Base-by-base conservation (phyloP, 2,888 invertebrate species). In the Nezara viridula region DNA sequence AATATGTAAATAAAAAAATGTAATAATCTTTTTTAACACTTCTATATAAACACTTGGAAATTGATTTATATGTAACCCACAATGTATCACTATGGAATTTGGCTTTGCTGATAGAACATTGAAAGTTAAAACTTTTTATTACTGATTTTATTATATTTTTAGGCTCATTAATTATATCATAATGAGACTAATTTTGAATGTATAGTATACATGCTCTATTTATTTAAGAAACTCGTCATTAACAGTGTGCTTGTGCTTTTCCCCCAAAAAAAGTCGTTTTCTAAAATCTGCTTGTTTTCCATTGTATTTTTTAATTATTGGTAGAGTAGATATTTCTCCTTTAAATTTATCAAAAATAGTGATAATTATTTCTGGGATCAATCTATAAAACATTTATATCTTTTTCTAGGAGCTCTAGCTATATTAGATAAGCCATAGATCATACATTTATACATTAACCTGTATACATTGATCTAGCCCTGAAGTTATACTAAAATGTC, bases 1-100 rank as follows among this genome's bases (percentile, higher is more conserved):
- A 81, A 81, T 24, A n/a, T 81, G 81, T 81, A 81, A 81, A 81
- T 81, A 81, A 81, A 81, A 40, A 81, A 44, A 19, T 81, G 81
- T 44, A 81, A 81, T 44, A 81, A 81, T 40, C 81, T 44, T 81
- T 40, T 81, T 81, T 37, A 81, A 24, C 12, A 81, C 4, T 81
- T 81, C 40, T 81, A 44, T 40, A 66, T 66, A 32, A 66, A 66
- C 32, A 66, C 10, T 66, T 32, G 66, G 32, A 66, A 32, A 66
- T 66, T 66, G 32, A 60, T 66, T 66, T 66, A 32, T 66, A 32
- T 32, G 7, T 66, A 19, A 32, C 66, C 66, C 32, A 19, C 32
- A 66, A 66, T 66, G 32, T 32, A 66, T 66, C 1, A 4, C 16
- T 32, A 16, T 32, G 32, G 32, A 66, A 32, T 60, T 60, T 66